A percentile compares a stretch with the other conserved stretches of the same genome.
Evolutionary conservation across 1,140 invertebrate genomes (phyloP).

Genomic region (Tetramorium parvispinum): DNA sequence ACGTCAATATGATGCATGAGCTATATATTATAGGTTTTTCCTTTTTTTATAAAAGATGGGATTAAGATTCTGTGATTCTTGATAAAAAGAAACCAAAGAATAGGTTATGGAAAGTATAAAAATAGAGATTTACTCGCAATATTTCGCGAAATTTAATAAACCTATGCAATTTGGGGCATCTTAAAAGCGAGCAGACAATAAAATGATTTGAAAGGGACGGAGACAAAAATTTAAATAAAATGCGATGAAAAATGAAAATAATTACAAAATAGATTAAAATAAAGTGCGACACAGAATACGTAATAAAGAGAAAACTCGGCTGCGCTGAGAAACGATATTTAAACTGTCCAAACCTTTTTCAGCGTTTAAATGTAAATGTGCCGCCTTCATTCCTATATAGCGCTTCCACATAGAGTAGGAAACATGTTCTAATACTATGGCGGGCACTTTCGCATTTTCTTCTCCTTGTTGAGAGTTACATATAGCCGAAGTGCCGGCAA

Average conservation of each 20-base stretch:
- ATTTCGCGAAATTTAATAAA: background rate
- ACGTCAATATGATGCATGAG: background rate
- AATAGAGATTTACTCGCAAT: background rate
- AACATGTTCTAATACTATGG: slow-evolving; percentile 48
- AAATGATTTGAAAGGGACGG: background rate
- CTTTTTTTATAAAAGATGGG: background rate
- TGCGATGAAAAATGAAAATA: background rate
- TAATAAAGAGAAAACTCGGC: background rate
- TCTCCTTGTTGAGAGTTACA: slow-evolving; percentile 36
- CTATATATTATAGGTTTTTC: background rate
- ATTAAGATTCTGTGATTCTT: background rate
- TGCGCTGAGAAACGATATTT: background rate
- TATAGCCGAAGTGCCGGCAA: slow-evolving; percentile 33
- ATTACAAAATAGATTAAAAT: background rate
- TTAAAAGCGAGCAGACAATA: background rate
- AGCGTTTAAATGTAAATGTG: slow-evolving; percentile 14
- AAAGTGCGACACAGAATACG: background rate
- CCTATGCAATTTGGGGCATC: background rate
- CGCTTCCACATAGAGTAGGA: slow-evolving; percentile 7
- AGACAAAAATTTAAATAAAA: background rate
- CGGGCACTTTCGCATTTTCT: slow-evolving; percentile 53
- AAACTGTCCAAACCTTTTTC: slow-evolving; percentile 7
- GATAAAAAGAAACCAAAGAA: background rate
- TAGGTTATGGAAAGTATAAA: background rate
- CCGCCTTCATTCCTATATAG: background rate